Base-by-base conservation (phyloP, 53 echinoderm and acorn worm species). In the Astropecten irregularis region DNA sequence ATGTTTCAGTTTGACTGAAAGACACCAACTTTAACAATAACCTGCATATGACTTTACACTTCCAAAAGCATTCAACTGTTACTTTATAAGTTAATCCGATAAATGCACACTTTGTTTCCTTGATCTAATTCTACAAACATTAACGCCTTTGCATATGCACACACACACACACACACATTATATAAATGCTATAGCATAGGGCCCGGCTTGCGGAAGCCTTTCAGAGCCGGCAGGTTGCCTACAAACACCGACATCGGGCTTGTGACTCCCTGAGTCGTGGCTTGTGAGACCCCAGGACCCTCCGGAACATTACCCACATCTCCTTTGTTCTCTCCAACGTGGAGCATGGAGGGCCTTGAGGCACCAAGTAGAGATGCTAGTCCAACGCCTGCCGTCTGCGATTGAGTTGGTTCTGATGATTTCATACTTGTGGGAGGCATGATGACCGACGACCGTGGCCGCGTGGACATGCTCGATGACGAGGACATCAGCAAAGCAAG, bases 1-100 rank as follows among this genome's bases (percentile, higher is more conserved):
- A 30, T 53, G n/a, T n/a, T 33, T 71, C 71, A 71, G 71, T 71
- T 71, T 71, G 71, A 71, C 71, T 71, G 71, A 71, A 18, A 19
- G 19, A 26, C n/a, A 32, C 19, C 10, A 52, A 20, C 49, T 7
- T 30, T 29, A 26, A 31, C 15, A 58, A 21, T 30, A 58, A 28
- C 25, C 59, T 3, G 14, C n/a, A n/a, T n/a, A n/a, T n/a, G n/a
- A n/a, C n/a, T 10, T 3, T 64, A 32, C 57, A 34, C 51, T 34
- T 3, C 29, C 10, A 56, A 21, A 25, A 56, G 74, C 74, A 74
- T 74, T 74, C 74, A 56, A 74, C 79, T 60, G 36, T 44, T 79
- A 19, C 20, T 31, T 47, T 18, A 79, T 33, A 60, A 79, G 0
- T 79, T 57, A 72, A 52, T 52, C 72, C 23, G 52, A 33, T 37